A percentile compares a stretch with the other conserved stretches of the same genome.
Conservation (phyloP, 2,797 vertebrate genomes). For the Pipistrellus pygmaeus region DNA sequence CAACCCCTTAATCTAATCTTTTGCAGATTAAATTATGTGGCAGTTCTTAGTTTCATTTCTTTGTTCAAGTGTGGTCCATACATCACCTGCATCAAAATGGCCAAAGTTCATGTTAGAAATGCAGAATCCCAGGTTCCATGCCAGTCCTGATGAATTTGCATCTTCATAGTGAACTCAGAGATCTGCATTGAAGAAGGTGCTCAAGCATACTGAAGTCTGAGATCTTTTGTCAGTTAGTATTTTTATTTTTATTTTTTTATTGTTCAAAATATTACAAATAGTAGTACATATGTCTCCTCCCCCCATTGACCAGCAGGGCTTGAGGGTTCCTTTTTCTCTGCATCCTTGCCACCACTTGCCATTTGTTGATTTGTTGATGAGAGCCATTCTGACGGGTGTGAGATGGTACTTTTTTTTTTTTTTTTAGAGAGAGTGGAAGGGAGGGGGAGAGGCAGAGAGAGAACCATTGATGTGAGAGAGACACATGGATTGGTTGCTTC, state of each 20-base stretch:
- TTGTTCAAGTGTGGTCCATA: background rate
- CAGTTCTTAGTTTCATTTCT: background rate
- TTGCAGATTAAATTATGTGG: slow-evolving; percentile 38
- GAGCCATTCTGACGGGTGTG: too few species aligned
- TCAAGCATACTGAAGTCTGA: background rate
- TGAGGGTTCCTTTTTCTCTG: too few species aligned
- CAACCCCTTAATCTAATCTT: background rate
- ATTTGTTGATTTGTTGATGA: too few species aligned
- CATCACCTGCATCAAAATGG: background rate
- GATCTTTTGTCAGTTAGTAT: background rate
- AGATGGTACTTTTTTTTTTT: too few species aligned
- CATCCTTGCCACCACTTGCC: too few species aligned
- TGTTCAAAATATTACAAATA: too few species aligned
- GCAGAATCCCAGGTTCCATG: background rate
- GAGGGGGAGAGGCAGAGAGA: too few species aligned
- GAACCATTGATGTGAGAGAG: too few species aligned
- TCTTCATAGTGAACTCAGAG: background rate
- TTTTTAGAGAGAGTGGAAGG: too few species aligned
- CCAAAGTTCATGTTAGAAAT: background rate
- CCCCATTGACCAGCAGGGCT: too few species aligned
- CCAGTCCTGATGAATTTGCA: background rate
- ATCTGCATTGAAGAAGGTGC: background rate
- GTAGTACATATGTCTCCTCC: too few species aligned
- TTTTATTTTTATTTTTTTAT: background rate
- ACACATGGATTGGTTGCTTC: too few species aligned